A percentile compares a stretch with the other conserved stretches of the same genome.
Evolutionary conservation across 2,888 invertebrate species (phyloP).

Genomic region (Patella ulyssiponensis): DNA sequence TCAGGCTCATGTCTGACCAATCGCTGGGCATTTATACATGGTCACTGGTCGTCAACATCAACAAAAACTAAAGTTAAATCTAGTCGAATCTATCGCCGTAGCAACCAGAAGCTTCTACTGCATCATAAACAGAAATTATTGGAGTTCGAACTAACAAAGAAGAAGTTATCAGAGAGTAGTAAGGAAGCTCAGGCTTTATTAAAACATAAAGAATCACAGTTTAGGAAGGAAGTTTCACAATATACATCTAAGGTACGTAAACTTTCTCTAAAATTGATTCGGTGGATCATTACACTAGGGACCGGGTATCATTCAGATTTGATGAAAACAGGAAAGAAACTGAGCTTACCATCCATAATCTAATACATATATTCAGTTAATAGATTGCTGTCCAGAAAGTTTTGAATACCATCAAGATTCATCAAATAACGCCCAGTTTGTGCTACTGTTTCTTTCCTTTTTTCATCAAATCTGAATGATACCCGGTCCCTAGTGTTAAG

Average conservation of each 20-base stretch:
- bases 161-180: conserved; percentile 47
- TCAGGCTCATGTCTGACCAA: conserved; percentile 66
- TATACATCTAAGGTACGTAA: conserved; percentile 75
- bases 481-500: no score
- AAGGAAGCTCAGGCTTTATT: conserved; percentile 55
- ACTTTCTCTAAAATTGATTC: not conserved
- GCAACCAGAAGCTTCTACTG: conserved; percentile 81
- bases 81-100: conserved; percentile 61
- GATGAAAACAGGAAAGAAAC: no score
- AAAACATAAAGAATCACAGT: conserved; percentile 76
- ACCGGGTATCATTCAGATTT: no score
- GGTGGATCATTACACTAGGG: no score
- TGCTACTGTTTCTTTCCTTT: no score
- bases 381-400: no score
- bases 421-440: no score
- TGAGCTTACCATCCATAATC: no score
- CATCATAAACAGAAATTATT: conserved; percentile 80
- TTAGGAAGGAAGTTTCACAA: conserved; percentile 78
- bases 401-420: no score
- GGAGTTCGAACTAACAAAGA: conserved; percentile 78
- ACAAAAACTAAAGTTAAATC: conserved; percentile 50
- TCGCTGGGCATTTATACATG: conserved; percentile 93
- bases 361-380: no score
- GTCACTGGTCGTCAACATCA: conserved; percentile 77
- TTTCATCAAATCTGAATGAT: no score